A percentile compares a stretch with the other conserved stretches of the same genome.
These are phyloP conservation scores for Formica aserva DNA, from an alignment of 2,888 invertebrate species.

Conservation along the genomic window DNA sequence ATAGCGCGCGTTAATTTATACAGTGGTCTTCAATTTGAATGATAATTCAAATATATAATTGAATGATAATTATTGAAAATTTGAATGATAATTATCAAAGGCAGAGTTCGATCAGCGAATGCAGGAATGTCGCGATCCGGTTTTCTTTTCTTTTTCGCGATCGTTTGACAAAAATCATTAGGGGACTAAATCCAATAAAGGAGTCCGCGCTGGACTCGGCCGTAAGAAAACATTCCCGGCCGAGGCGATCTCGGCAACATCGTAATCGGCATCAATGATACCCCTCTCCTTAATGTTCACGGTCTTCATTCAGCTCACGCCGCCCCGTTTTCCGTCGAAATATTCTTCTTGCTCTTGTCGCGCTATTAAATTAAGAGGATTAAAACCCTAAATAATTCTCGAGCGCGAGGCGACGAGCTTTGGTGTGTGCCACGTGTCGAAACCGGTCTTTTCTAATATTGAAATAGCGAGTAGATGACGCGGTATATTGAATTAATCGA, in stretches of 20 bases:
- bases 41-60: not conserved
- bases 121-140: slow-evolving; percentile 77
- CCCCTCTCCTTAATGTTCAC: slow-evolving; percentile 7
- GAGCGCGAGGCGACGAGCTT: slow-evolving; percentile 62
- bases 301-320: slow-evolving; percentile 39
- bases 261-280: slow-evolving; percentile 80
- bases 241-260: slow-evolving; percentile 79
- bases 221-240: slow-evolving; percentile 81
- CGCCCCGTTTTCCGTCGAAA: slow-evolving; percentile 27
- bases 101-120: slow-evolving; percentile 71
- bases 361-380: slow-evolving; percentile 76
- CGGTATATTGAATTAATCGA: slow-evolving; percentile 36
- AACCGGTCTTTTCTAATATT: slow-evolving; percentile 71
- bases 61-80: slow-evolving; percentile 67
- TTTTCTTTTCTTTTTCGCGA: slow-evolving; percentile 68
- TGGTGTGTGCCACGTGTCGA: slow-evolving; percentile 63
- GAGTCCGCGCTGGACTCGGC: slow-evolving; percentile 62
- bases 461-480: slow-evolving; percentile 51
- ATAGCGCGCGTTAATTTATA: not conserved
- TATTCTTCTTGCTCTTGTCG: slow-evolving; percentile 51
- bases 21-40: not conserved
- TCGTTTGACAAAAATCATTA: slow-evolving; percentile 82
- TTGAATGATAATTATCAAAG: slow-evolving; percentile 65
- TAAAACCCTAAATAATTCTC: slow-evolving; percentile 74
- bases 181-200: slow-evolving; percentile 83